Evolutionary conservation across 2,797 vertebrate genomes (phyloP).

Genomic region (Oreonectes daqikongensis): DNA sequence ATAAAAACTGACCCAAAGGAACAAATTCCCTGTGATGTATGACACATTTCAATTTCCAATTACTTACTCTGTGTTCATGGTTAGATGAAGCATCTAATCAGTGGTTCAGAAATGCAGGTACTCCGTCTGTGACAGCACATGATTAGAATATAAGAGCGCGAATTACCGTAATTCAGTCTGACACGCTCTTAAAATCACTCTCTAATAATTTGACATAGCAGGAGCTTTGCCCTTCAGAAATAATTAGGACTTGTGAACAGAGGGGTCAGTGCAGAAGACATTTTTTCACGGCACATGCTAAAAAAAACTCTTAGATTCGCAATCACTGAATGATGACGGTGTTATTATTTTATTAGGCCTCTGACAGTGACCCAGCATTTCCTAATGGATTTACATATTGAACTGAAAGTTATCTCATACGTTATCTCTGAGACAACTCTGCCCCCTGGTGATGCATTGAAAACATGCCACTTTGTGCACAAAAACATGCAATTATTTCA

Average conservation of each 20-base stretch:
- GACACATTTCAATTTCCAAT: constrained; percentile 48
- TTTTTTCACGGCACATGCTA: neutral
- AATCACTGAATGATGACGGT: constrained; percentile 4
- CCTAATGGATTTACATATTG: neutral
- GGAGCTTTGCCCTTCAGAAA: constrained; percentile 40
- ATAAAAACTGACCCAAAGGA: constrained; percentile 33
- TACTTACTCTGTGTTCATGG: constrained; percentile 30
- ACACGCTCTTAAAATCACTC: constrained; percentile 43
- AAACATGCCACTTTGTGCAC: constrained; percentile 38
- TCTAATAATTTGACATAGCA: constrained; percentile 38
- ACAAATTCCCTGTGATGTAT: constrained; percentile 24
- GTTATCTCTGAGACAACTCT: constrained; percentile 68
- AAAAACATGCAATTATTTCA: neutral
- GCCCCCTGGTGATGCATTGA: constrained; percentile 70
- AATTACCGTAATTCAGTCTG: constrained; percentile 42
- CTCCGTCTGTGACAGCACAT: constrained; percentile 11
- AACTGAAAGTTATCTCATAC: neutral
- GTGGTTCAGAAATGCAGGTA: constrained; percentile 33
- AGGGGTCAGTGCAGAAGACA: constrained; percentile 24
- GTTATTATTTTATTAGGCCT: constrained; percentile 23
- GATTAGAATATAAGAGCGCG: constrained; percentile 44
- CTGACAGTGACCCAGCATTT: constrained; percentile 23
- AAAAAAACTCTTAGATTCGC: constrained; percentile 12
- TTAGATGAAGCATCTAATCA: constrained; percentile 47
- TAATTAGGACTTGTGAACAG: constrained; percentile 42